These are phyloP conservation scores for Amphipyra berbera DNA, from an alignment of 2,888 invertebrate species.

Conservation along the genomic window DNA sequence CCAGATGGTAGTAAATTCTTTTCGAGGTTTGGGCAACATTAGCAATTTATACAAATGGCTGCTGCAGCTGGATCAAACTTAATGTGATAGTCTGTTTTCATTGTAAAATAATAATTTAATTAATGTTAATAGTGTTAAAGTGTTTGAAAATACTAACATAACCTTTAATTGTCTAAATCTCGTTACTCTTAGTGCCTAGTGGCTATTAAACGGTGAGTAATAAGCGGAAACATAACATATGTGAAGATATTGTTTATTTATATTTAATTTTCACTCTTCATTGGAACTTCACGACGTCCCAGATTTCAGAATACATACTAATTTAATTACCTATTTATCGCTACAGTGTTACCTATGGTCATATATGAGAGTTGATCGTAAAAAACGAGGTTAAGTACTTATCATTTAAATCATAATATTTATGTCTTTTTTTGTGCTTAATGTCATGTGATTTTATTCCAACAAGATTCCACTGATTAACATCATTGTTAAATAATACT, in stretches of 20 bases:
- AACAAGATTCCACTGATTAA: neutral
- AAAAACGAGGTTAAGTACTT: conserved; percentile 30
- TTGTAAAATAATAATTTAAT: conserved; percentile 54
- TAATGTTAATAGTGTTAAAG: conserved; percentile 44
- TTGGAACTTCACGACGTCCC: conserved; percentile 13
- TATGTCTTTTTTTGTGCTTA: conserved; percentile 13
- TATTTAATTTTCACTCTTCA: conserved; percentile 34
- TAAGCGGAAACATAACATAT: conserved; percentile 19
- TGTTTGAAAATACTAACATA: conserved; percentile 42
- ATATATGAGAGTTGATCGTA: conserved; percentile 9
- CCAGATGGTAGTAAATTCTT: neutral
- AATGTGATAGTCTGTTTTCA: conserved; percentile 56
- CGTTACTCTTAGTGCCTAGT: conserved; percentile 41
- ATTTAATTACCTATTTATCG: conserved; percentile 38
- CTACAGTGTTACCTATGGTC: conserved; percentile 8
- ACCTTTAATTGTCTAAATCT: conserved; percentile 36
- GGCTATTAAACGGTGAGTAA: conserved; percentile 46
- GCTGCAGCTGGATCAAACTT: conserved; percentile 52
- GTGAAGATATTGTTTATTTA: conserved; percentile 54
- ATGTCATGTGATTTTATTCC: neutral
- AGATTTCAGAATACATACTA: conserved; percentile 28
- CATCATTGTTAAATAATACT: too few relatives aligned
- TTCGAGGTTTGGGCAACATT: conserved; percentile 4
- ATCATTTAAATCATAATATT: conserved; percentile 32
- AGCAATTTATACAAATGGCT: conserved; percentile 51